Evolutionary conservation across 1,140 invertebrate species (phyloP), one percentile per base, ranked within the genome.

Genomic region (Radopholus similis): DNA sequence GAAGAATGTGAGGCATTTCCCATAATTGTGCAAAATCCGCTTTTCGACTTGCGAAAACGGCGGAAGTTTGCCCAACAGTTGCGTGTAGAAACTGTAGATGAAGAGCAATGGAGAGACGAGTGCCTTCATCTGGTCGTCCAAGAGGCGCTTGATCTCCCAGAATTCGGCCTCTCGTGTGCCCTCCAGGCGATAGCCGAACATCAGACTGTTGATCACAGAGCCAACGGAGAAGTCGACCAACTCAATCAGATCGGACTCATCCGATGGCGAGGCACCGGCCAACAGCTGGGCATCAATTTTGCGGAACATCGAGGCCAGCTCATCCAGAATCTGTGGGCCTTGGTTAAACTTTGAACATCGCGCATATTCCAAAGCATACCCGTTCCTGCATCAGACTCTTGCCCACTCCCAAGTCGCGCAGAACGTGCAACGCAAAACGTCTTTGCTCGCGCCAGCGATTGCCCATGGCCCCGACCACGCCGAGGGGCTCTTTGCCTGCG

Each of bases 351-450:
- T n/a, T n/a, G 34, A 71, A 35, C 18, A 11, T 11, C 18, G 18
- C 11, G 18, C 38, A n/a, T 42, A 13, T 18, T 13, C 11, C 38
- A 11, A 1, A 42, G 11, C 38, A 13, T 18, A 71, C 71, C 40
- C 37, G 28, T 18, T 71, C 71, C 32, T 71, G 30, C 69, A 71
- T 71, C 13, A 74, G 28, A 32, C 64, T 77, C 34, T 78, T 74
- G 21, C 75, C 75, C 18, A 74, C 21, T 21, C 72, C 72, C 23
- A 74, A 77, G 55, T 75, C 71, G 9, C 72, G 26, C 9, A 74
- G 62, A 11, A 77, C 68, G 8, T 77, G 71, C 9, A 74, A 18
- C 18, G 75, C 75, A 68, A 78, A 78, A n/a, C 75, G 67, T 49
- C 72, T 11, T 8, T 74, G 72, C n/a, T 78, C 72, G 21, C 60